Evolutionary conservation across 1,140 invertebrate species (phyloP).

Genomic region (Trichoplusia ni): DNA sequence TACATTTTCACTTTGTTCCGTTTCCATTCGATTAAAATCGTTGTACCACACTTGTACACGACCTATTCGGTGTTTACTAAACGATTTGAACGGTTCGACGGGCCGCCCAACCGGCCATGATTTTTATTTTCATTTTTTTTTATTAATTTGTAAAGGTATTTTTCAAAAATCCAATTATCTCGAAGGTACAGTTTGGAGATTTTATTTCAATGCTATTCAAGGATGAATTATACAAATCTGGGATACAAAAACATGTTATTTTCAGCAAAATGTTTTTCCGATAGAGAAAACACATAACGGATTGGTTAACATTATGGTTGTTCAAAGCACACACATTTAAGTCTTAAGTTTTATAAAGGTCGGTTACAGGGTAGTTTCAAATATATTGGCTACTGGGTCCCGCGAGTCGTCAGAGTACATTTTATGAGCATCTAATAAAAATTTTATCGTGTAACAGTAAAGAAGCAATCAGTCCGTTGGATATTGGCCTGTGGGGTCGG

Average conservation of each 20-base stretch:
- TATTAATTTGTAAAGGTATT: slow-evolving; percentile 32
- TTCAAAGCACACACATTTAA: slow-evolving; percentile 37
- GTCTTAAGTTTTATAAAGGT: slow-evolving; percentile 63
- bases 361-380: slow-evolving; percentile 74
- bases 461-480: slow-evolving; percentile 79
- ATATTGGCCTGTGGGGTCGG: slow-evolving; percentile 75
- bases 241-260: no score
- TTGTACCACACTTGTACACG: slow-evolving; percentile 77
- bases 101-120: slow-evolving; percentile 59
- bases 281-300: no score
- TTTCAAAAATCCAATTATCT: slow-evolving; percentile 10
- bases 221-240: no score
- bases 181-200: neutral
- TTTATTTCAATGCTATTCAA: no score
- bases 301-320: neutral
- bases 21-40: slow-evolving; percentile 81
- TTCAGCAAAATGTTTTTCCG: no score
- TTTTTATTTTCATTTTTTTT: slow-evolving; percentile 55
- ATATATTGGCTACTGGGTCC: slow-evolving; percentile 76
- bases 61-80: slow-evolving; percentile 80
- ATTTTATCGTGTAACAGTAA: slow-evolving; percentile 80
- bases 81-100: slow-evolving; percentile 78
- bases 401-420: slow-evolving; percentile 73
- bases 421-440: slow-evolving; percentile 79
- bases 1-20: slow-evolving; percentile 81